Evolutionary conservation across 2,113 vertebrate species (phyloP).

Genomic region (Sphyrna mokarran): DNA sequence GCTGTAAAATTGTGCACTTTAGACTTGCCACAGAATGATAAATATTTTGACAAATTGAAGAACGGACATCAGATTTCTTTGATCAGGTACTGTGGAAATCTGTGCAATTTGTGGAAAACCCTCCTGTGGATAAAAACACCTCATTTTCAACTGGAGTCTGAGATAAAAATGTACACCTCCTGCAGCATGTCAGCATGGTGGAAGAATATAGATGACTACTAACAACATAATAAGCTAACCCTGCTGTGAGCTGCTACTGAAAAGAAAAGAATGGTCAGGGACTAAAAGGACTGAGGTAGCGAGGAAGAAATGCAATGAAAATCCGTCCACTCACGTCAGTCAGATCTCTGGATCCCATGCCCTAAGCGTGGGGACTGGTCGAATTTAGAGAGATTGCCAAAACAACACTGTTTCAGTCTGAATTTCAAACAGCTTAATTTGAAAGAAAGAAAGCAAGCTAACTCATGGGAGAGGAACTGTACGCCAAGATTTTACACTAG

Average conservation of each 20-base stretch:
- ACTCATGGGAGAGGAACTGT: neutral
- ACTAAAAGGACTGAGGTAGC: neutral
- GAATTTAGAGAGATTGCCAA: neutral
- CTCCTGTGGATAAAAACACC: neutral
- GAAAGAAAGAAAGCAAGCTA: too few species aligned
- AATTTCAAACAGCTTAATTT: neutral
- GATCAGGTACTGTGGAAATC: neutral
- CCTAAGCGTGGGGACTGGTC: neutral
- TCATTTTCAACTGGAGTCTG: neutral
- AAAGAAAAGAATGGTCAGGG: neutral
- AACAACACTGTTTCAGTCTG: neutral
- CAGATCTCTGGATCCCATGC: neutral
- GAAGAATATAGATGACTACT: neutral
- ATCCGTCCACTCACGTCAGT: neutral
- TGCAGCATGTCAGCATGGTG: conserved; percentile 21
- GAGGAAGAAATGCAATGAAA: neutral
- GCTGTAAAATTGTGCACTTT: too few species aligned
- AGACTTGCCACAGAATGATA: neutral
- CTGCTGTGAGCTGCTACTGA: neutral
- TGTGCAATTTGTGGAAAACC: neutral
- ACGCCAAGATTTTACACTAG: neutral
- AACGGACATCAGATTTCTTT: neutral
- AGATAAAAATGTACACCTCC: neutral
- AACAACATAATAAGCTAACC: neutral
- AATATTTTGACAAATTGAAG: neutral